A percentile compares a stretch with the other conserved stretches of the same genome.
These are phyloP conservation scores for Neopipo cinnamomea DNA, from an alignment of 2,113 vertebrate genomes.

Conservation along the genomic window DNA sequence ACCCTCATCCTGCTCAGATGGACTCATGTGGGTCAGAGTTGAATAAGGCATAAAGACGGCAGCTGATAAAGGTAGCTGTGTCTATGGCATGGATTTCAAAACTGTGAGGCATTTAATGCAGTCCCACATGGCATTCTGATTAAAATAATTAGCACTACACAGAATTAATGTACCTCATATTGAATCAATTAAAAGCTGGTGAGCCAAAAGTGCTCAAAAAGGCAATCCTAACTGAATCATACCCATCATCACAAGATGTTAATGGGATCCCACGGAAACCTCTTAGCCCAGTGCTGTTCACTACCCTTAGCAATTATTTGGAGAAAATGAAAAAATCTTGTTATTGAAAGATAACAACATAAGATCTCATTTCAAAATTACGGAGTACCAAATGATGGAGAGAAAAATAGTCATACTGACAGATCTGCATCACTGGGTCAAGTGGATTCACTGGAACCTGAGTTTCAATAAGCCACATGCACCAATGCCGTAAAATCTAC, in stretches of 20 bases:
- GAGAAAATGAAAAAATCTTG: neutral
- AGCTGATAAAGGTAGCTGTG: slow-evolving; percentile 30
- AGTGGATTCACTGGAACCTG: neutral
- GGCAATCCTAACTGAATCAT: slow-evolving; percentile 34
- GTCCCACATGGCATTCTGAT: neutral
- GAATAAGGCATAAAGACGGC: slow-evolving; percentile 16
- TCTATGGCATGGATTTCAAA: neutral
- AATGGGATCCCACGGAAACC: slow-evolving; percentile 1
- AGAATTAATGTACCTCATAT: slow-evolving; percentile 35
- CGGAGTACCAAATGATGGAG: neutral
- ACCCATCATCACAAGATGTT: neutral
- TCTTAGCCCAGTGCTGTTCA: neutral
- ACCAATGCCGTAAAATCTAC: neutral
- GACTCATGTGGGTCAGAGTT: neutral
- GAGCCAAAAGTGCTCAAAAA: neutral
- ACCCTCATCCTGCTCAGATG: neutral
- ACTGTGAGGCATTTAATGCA: slow-evolving; percentile 39
- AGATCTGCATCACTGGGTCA: neutral
- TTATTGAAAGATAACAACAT: neutral
- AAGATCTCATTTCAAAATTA: neutral
- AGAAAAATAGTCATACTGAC: neutral
- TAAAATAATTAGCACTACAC: slow-evolving; percentile 45
- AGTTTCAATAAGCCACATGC: neutral
- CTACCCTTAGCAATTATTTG: neutral
- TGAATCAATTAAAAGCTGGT: slow-evolving; percentile 35